phyloP scores from a whole-genome alignment of 2,888 invertebrate genomes.

The Hypomecis atomaria region DNA sequence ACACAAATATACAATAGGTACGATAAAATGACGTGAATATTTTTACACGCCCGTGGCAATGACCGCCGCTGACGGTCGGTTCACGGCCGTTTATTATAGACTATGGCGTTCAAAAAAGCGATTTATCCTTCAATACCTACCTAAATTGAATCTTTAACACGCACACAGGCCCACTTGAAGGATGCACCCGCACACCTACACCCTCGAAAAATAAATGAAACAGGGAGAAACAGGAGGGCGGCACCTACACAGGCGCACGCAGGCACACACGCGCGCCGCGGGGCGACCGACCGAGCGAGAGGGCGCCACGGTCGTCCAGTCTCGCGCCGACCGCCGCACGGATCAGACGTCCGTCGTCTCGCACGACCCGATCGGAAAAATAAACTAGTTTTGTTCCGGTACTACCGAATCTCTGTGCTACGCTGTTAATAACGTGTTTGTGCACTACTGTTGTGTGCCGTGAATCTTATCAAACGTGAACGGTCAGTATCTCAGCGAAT shows the following conservation, averaged over 20 bases:
- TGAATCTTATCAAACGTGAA: conserved; percentile 70
- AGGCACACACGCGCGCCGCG: conserved; percentile 61
- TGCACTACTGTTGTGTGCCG: conserved; percentile 74
- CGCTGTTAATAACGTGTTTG: conserved; percentile 70
- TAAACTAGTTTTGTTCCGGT: conserved; percentile 82
- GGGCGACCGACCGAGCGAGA: conserved; percentile 56
- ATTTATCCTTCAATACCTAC: conserved; percentile 52
- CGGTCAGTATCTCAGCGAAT: conserved; percentile 70
- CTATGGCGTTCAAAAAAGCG: conserved; percentile 57
- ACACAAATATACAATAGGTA: conserved; percentile 39
- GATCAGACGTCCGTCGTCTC: conserved; percentile 69
- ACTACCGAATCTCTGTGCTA: conserved; percentile 69
- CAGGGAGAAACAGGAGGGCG: conserved; percentile 58
- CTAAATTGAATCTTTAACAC: conserved; percentile 42
- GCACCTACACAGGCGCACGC: conserved; percentile 61
- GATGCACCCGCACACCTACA: conserved; percentile 50
- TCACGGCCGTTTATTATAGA: conserved; percentile 78
- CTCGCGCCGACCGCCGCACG: conserved; percentile 78
- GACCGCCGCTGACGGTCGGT: conserved; percentile 74
- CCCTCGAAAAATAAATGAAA: conserved; percentile 62
- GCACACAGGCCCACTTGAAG: conserved; percentile 44
- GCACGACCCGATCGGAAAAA: conserved; percentile 75
- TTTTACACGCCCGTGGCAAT: conserved; percentile 80
- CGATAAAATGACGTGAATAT: conserved; percentile 72
- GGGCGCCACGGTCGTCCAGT: conserved; percentile 82